A percentile compares a stretch with the other conserved stretches of the same genome.
Evolutionary conservation across 2,113 vertebrate genomes (phyloP).

Genomic region (Neogale vison): DNA sequence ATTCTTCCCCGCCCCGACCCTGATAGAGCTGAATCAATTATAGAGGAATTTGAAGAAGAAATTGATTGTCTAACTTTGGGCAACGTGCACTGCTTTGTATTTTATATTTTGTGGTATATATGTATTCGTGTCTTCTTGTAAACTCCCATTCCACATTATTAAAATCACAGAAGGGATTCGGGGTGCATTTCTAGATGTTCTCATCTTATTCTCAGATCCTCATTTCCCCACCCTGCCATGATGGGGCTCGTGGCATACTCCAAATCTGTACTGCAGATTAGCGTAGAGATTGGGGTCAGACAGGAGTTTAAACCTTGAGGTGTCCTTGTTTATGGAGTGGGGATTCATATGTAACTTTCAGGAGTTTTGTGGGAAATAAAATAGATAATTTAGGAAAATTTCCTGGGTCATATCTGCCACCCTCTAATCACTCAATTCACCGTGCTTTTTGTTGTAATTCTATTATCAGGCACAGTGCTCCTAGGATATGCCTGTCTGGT

Average conservation of each 20-base stretch:
- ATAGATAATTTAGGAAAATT: background rate
- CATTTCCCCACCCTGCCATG: background rate
- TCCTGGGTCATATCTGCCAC: background rate
- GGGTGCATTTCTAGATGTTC: background rate
- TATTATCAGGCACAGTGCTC: background rate
- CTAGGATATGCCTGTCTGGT: background rate
- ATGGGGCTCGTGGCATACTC: background rate
- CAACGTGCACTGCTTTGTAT: background rate
- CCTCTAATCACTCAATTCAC: background rate
- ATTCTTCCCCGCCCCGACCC: accelerated
- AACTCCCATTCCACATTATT: background rate
- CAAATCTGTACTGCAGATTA: background rate
- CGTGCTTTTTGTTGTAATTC: background rate
- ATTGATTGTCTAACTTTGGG: background rate
- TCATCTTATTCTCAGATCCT: background rate
- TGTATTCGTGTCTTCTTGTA: background rate
- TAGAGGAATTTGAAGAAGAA: background rate
- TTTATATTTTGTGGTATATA: background rate
- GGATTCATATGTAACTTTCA: background rate
- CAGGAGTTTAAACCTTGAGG: background rate
- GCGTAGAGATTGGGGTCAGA: background rate
- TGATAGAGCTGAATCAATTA: background rate
- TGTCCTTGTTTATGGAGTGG: background rate
- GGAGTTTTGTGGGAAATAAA: background rate
- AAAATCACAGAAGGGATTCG: background rate